Evolutionary conservation across 2,797 vertebrate genomes (phyloP), one percentile per base, ranked within the genome.

Genomic region (Pangasius larnaudii): DNA sequence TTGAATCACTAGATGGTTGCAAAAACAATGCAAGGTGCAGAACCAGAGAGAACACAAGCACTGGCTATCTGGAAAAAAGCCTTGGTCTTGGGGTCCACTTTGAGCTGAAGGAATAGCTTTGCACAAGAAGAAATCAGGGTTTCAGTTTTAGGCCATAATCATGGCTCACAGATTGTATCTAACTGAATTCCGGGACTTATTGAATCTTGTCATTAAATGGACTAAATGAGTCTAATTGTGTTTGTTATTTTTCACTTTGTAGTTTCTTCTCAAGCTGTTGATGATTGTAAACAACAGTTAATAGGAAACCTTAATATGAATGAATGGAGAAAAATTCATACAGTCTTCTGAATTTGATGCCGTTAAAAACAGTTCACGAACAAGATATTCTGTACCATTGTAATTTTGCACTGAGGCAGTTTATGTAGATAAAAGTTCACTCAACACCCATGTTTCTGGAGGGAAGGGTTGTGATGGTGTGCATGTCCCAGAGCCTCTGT

Each of bases 401-500:
- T 46, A 33, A 30, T 33, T 42, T 42, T 42, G 58, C 58, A 82
- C 56, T 5, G 11, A 81, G 36, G 22, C 22, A 22, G 1, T 65
- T 53, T 84, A 13, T 63, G n/a, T 30, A 14, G 10, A 46, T 46
- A 18, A 63, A n/a, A 61, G 16, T 85, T 88, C 86, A 75, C n/a
- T 36, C 77, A 85, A 72, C 72, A 56, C 71, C 59, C 18, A 13
- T 67, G 65, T 90, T 88, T 87, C 72, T 89, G 85, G 78, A 87
- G 85, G 86, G 67, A 69, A 89, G 87, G 86, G 85, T 92, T 81
- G 92, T 78, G 75, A 75, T 88, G 89, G 92, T 86, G 59, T 49
- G 1, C 89, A 87, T 92, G 90, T 93, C 93, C 91, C 93, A 87
- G 91, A 81, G 87, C 19, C 46, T 90, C 69, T 42, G 93, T 94